Base-by-base conservation (phyloP, 1,140 invertebrate species). In the Drosophila teissieri region DNA sequence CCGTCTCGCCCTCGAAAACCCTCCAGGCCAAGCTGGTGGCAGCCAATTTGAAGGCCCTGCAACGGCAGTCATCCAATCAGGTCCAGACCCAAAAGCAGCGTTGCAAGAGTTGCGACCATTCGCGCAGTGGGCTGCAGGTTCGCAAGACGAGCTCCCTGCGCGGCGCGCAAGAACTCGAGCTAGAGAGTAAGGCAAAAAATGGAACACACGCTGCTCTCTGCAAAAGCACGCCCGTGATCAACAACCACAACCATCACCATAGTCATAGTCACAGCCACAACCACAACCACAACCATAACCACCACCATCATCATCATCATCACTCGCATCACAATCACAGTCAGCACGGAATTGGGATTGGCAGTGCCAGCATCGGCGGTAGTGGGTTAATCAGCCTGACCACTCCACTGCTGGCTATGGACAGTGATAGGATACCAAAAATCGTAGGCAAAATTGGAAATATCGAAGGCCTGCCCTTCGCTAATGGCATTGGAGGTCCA, bases 361-460 rank as follows among this genome's bases (percentile, higher is more conserved):
- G 82, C 65, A 75, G 78, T 70, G 81, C 83, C 68, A 88, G 90
- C 60, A 90, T 85, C 48, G 73, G 88, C 12, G 86, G 77, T 67
- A 85, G 77, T 42, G 77, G 80, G 68, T 57, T 88, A 5, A 89
- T 88, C 39, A 64, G 68, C 36, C 60, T 79, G 14, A 11, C 49
- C 14, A 72, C 42, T 10, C 70, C 57, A 27, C 57, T 65, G 27
- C 57, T 51, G 65, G 67, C 63, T 45, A 63, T 60, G 56, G 90
- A 92, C 49, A 92, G 90, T 89, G 91, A 92, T 91, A 91, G 86
- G 73, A 92, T 92, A 92, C 91, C 91, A 85, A 92, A 92, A 92
- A 92, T 92, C 56, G 91, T 92, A 69, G 91, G 91, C 54, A 92
- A 92, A 81, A 46, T 92, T 53, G 91, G 90, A 57, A 92, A 92